Evolutionary conservation across 2,797 vertebrate genomes (phyloP), one percentile per base, ranked within the genome.

Genomic region (Gymnothorax javanicus): DNA sequence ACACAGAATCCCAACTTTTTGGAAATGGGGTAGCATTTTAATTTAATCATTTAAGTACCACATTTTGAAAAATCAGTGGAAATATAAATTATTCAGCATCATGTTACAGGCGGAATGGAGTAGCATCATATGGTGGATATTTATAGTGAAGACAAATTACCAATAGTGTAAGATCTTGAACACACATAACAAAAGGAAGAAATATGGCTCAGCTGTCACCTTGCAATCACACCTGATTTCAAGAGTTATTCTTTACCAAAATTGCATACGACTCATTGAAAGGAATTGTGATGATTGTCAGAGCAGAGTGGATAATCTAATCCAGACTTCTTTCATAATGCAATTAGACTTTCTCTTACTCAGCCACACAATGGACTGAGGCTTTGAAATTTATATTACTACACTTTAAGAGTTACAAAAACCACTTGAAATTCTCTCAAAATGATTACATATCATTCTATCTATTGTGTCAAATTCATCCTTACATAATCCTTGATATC

Each of bases 101-200:
- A 77, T 12, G 23, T 56, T 20, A 50, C 52, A 52, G n/a, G 23
- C 20, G 52, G 12, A 56, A 56, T 81, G 17, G 7, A 56, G n/a
- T 56, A 23, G 17, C 52, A 56, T 11, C 50, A 23, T 81, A 56
- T 7, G 2, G 4, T n/a, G 77, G 77, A 81, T 25, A 52, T 54
- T 56, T 82, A 75, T 82, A 73, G 85, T 59, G 81, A 86, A 82
- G 20, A 25, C 27, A 23, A 15, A 86, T 82, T 82, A 33, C 12
- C 52, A 33, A 27, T 69, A 56, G 77, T n/a, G 64, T 73, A 87
- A 87, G 81, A 79, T 73, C 59, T 82, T 83, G 56, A 1, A 67
- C 77, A 27, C 3, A 83, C 9, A 43, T 17, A 83, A n/a, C 12
- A 83, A 81, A 83, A 62, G 83, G 86, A 81, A 83, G 67, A 84